Evolutionary conservation across 2,888 invertebrate species (phyloP), one percentile per base, ranked within the genome.

Genomic region (Chorisops tibialis): DNA sequence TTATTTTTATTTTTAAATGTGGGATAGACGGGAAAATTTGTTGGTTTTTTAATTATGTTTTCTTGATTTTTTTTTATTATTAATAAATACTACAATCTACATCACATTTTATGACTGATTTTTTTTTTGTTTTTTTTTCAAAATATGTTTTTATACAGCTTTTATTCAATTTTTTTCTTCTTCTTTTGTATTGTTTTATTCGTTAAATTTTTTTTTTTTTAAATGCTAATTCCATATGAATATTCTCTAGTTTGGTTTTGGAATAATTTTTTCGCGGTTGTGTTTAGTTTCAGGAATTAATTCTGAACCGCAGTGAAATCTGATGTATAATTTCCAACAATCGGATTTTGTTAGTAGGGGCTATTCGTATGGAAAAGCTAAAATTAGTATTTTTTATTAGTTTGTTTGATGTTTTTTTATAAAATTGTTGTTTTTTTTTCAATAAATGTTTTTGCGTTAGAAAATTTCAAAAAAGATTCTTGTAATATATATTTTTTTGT

Each of bases 61-160:
- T 16, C 19, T 52, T 52, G n/a, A 38, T 39, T 52, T 52, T 39
- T 38, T 39, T 52, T 37, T 52, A 35, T 61, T 16, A 63, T 49
- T 47, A 52, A 68, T 68, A 68, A 68, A 68, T 67, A 68, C 68
- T 68, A 68, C 62, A 68, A 67, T 65, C 68, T 69, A 69, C 66
- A 69, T 69, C 68, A 69, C 68, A 69, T 68, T 67, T 67, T 69
- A 66, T 68, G 69, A 68, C 68, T 69, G 68, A 67, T 66, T 58
- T 58, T 60, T 50, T 54, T 48, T 47, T 39, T 30, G 48, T 52
- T 59, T 16, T 54, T 58, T 43, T 58, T 24, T 19, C 58, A 39
- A 39, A 39, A 38, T 52, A 38, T 18, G 18, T 56, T 56, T 56
- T 38, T 41, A 37, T 35, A 16, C 37, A 18, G 24, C 22, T n/a